phyloP scores from a whole-genome alignment of 37 sponge, comb jelly and placozoan genomes.

The Amphimedon queenslandica region DNA sequence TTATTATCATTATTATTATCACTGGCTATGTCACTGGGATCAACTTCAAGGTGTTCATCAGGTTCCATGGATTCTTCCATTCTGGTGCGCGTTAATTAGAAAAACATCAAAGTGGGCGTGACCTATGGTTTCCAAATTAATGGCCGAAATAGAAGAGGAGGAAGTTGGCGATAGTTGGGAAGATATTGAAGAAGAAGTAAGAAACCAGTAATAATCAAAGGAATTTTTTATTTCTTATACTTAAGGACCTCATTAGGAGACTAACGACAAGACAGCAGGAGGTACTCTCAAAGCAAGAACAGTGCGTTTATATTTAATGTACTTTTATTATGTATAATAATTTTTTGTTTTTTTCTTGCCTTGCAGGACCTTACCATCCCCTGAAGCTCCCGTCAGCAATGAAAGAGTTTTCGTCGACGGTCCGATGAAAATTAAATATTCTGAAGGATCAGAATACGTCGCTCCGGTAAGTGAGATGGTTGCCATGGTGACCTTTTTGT shows the following conservation, averaged over 20 bases:
- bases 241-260: not conserved
- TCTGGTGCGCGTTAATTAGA: slow-evolving; percentile 1
- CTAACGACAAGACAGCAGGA: not conserved
- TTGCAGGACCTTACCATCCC: not conserved
- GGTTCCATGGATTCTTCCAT: no score
- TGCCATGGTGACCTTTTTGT: no score
- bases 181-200: slow-evolving; percentile 10
- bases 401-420: no score
- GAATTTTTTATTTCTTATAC: not conserved
- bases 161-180: slow-evolving; percentile 1
- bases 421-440: not conserved
- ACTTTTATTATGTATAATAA: not conserved
- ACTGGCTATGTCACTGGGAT: no score
- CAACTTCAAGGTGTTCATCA: no score
- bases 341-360: not conserved
- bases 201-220: not conserved
- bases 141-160: not conserved
- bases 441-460: slow-evolving; percentile 3
- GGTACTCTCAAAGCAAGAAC: not conserved
- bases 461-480: not conserved
- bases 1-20: no score
- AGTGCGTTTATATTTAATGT: not conserved
- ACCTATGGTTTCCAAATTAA: no score
- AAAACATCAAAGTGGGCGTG: not conserved
- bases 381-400: not conserved